Percentiles rank a stretch among this genome's conserved stretches.
phyloP scores from a whole-genome alignment of 2,888 invertebrate genomes.

The Ephialtes manifestator region DNA sequence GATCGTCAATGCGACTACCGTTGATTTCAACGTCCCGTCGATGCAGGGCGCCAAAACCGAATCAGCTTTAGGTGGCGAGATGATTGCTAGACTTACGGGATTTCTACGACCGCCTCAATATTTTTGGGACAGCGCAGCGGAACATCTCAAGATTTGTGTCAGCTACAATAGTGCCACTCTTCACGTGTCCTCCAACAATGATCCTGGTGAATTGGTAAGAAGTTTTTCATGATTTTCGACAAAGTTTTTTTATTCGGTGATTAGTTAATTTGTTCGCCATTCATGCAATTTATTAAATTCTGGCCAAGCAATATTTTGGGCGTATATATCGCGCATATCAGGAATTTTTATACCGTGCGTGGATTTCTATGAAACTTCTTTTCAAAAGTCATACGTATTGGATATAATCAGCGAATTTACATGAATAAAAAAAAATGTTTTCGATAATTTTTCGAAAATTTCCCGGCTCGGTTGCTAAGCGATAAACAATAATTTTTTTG shows the following conservation, averaged over 20 bases:
- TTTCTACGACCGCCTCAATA: slow-evolving; percentile 92
- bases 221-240: background rate
- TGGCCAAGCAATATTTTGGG: too few species aligned
- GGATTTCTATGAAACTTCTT: too few species aligned
- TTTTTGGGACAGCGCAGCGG: slow-evolving; percentile 90
- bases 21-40: slow-evolving; percentile 91
- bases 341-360: too few species aligned
- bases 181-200: slow-evolving; percentile 80
- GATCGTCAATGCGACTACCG: slow-evolving; percentile 94
- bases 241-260: background rate
- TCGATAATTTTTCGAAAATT: too few species aligned
- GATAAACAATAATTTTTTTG: too few species aligned
- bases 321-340: too few species aligned
- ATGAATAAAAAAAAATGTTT: too few species aligned
- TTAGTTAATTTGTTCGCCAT: too few species aligned
- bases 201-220: slow-evolving; percentile 79
- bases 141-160: slow-evolving; percentile 92
- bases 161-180: slow-evolving; percentile 92
- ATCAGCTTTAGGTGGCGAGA: slow-evolving; percentile 90
- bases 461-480: too few species aligned
- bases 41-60: slow-evolving; percentile 90
- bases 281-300: too few species aligned
- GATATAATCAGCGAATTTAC: too few species aligned
- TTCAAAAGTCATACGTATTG: too few species aligned
- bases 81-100: slow-evolving; percentile 92